phyloP scores from a whole-genome alignment of 1,140 invertebrate genomes.

The Scaptomyza montana region DNA sequence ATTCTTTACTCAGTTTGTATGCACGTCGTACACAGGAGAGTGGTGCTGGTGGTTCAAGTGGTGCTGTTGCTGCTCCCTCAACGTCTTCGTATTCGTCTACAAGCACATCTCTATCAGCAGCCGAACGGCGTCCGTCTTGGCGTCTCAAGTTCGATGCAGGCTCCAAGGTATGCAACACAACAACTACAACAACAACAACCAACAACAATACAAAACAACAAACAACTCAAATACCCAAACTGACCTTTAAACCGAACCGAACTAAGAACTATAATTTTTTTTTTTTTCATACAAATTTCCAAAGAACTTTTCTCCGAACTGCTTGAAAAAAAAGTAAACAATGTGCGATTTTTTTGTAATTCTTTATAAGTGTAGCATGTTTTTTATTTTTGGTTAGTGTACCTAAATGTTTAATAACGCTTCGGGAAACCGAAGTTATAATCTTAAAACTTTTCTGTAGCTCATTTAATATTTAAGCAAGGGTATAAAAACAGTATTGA shows the following conservation, averaged over 20 bases:
- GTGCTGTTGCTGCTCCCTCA: conserved; percentile 34
- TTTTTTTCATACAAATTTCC: conserved; percentile 5
- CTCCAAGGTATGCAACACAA: conserved; percentile 89
- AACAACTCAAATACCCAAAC: conserved; percentile 35
- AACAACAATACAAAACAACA: conserved; percentile 2
- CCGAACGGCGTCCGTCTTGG: conserved; percentile 94
- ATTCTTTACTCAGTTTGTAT: conserved; percentile 66
- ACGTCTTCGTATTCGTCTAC: conserved; percentile 33
- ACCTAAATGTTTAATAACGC: conserved; percentile 10
- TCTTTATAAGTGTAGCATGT: conserved; percentile 68
- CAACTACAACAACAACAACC: conserved; percentile 25
- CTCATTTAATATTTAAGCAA: too few species aligned
- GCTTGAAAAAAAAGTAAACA: conserved; percentile 12
- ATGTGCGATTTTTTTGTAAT: conserved; percentile 38
- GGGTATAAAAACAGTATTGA: too few species aligned
- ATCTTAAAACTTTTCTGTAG: too few species aligned
- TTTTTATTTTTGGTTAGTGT: conserved; percentile 34
- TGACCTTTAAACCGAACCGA: conserved; percentile 47
- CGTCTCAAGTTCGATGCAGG: conserved; percentile 93
- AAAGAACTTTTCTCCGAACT: conserved; percentile 1
- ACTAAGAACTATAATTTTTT: conserved; percentile 8
- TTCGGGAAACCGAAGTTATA: conserved; percentile 2
- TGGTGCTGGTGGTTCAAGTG: conserved; percentile 16
- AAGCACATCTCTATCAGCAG: conserved; percentile 48
- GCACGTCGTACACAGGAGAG: conserved; percentile 59